These are phyloP conservation scores for Apeira syringaria DNA, from an alignment of 2,888 invertebrate species.

Conservation along the genomic window DNA sequence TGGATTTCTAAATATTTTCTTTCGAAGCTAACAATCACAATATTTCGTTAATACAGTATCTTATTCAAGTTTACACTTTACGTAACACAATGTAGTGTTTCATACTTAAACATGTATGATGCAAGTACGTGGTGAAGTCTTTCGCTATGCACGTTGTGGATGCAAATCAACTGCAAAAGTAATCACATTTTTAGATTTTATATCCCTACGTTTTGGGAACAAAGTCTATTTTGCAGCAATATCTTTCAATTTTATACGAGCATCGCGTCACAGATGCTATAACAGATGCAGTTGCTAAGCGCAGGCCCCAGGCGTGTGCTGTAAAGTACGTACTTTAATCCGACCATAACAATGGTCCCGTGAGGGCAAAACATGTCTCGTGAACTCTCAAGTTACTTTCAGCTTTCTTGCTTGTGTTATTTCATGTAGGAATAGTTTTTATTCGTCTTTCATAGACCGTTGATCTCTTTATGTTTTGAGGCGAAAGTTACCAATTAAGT, in stretches of 20 bases:
- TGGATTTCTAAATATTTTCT: too few relatives aligned
- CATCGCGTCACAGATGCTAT: slow-evolving; percentile 44
- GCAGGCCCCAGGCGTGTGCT: slow-evolving; percentile 46
- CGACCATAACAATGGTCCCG: slow-evolving; percentile 56
- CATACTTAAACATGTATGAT: slow-evolving; percentile 43
- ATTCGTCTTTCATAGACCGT: slow-evolving; percentile 43
- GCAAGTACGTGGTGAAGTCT: slow-evolving; percentile 41
- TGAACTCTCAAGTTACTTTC: slow-evolving; percentile 38
- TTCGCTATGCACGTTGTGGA: slow-evolving; percentile 42
- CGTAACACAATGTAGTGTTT: too few relatives aligned
- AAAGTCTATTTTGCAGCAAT: slow-evolving; percentile 14
- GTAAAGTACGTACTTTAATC: slow-evolving; percentile 59
- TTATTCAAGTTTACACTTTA: too few relatives aligned
- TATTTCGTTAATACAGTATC: too few relatives aligned
- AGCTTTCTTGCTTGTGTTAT: slow-evolving; percentile 41
- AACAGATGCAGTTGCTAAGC: slow-evolving; percentile 61
- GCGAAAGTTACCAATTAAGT: slow-evolving; percentile 9
- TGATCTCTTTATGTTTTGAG: slow-evolving; percentile 36
- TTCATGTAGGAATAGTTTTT: slow-evolving; percentile 42
- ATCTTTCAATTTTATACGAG: slow-evolving; percentile 12
- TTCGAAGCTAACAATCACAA: too few relatives aligned
- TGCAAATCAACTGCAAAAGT: slow-evolving; percentile 12
- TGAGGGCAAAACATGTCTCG: slow-evolving; percentile 44
- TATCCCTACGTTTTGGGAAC: slow-evolving; percentile 7
- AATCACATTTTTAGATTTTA: slow-evolving; percentile 11